Base-by-base conservation (phyloP, 1,140 invertebrate genomes). In the Drosophila kikkawai region DNA sequence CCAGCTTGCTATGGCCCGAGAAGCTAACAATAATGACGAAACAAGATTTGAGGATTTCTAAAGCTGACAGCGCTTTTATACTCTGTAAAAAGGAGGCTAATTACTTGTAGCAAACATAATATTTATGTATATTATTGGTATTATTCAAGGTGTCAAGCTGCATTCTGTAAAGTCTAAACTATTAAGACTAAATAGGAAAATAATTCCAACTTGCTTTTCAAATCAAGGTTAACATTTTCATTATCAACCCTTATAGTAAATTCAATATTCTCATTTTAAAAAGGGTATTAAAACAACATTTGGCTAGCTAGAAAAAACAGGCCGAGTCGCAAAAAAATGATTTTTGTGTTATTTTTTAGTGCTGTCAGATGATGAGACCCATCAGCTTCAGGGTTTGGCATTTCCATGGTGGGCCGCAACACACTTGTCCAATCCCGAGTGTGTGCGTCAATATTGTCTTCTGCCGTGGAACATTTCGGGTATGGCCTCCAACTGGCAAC, bases 391-490 rank as follows among this genome's bases (percentile, higher is more conserved):
- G 73, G 58, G 37, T 65, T 64, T 42, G 74, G 56, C 69, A 59
- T 36, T 36, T 61, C 36, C 58, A 56, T 78, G 81, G 68, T 83
- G 80, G 76, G 59, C 84, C 75, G 69, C 80, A 80, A 77, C 64
- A 74, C 75, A 90, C 78, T 88, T 81, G 81, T 85, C 44, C 68
- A 44, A 58, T 84, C 22, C 75, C 63, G 48, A 47, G 53, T 56
- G 32, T 41, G 42, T 58, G 61, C 51, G 59, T 69, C 57, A 50
- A 29, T 32, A 37, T 65, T 61, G 57, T 58, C 53, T 58, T 45
- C 50, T 42, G 45, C 59, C 22, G 57, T 56, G 77, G 64, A 76
- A 77, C 69, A 79, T 85, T 85, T 90, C 69, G 81, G 81, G 82
- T 73, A 47, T 65, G 41, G 67, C 76, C 75, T 44, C 63, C 37